Conservation (phyloP, 2,113 vertebrate species). For the Thermophis baileyi region DNA sequence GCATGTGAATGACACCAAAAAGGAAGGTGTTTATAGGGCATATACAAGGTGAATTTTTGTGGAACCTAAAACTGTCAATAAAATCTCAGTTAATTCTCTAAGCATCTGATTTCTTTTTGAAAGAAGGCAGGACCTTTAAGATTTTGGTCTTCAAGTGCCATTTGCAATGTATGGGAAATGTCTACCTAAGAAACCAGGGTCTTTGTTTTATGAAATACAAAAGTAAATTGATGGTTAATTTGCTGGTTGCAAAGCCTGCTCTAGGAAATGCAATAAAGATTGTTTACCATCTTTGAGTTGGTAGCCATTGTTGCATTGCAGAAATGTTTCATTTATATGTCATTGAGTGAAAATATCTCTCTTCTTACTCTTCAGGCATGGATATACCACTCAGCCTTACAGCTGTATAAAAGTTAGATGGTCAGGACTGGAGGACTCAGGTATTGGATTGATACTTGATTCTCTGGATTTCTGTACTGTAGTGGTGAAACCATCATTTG, state of each 20-base stretch:
- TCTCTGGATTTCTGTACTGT: background rate
- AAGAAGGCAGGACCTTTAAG: conserved; percentile 56
- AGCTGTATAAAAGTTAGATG: background rate
- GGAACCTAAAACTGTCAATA: conserved; percentile 68
- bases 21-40: conserved; percentile 70
- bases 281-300: background rate
- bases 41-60: conserved; percentile 63
- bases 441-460: background rate
- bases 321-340: background rate
- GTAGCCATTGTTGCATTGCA: background rate
- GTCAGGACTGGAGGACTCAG: background rate
- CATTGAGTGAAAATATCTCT: background rate
- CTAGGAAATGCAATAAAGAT: background rate
- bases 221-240: conserved; percentile 5
- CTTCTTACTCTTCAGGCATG: background rate
- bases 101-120: conserved; percentile 51
- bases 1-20: conserved; percentile 66
- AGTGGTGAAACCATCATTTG: background rate
- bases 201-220: conserved; percentile 42
- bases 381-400: background rate
- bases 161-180: conserved; percentile 15
- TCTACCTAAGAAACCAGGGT: conserved; percentile 49
- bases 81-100: conserved; percentile 52
- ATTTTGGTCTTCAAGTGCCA: conserved; percentile 43
- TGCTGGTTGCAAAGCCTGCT: conserved; percentile 30